Base-by-base conservation (phyloP, 2,113 vertebrate species). In the Triplophysa siluroides region DNA sequence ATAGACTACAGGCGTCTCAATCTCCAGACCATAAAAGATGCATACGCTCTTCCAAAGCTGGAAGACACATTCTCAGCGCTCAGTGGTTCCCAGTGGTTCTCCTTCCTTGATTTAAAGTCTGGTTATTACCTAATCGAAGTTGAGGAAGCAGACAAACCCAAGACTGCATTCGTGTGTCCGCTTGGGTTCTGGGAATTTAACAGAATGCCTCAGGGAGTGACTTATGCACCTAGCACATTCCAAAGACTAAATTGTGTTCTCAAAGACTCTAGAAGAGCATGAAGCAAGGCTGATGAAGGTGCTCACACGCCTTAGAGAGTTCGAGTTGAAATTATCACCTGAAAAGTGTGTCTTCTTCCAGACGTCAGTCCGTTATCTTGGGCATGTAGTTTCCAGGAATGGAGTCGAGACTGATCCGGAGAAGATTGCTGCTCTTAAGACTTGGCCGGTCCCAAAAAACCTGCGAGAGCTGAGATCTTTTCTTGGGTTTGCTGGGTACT, bases 211-310 rank as follows among this genome's bases (percentile, higher is more conserved):
- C 47, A 50, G 47, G 13, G 47, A 14, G 65, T 79, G 13, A 62
- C 45, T 19, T 66, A 77, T 45, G 60, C 41, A 13, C 75, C 75
- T 14, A 38, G 33, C 41, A 65, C 75, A 11, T 78, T 61, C 47
- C 65, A 78, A 56, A 24, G 65, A 16, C 23, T 66, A 29, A 78
- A 67, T 67, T 6, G n/a, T 68, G 4, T 68, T 68, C n/a, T 78
- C 78, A 11, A 63, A 16, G 12, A 78, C 58, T 6, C 61, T 78
- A 4, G 78, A 80, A 8, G 69, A 80, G 26, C 78, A 80, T 19
- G 61, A 80, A 18, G 69, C 33, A 16, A 81, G 80, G 33, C 10
- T 82, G 24, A 71, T 72, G 65, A 82, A 43, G 50, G 74, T 72
- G 41, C 56, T 82, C 18, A 56, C 60, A n/a, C 24, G 69, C 6